Base-by-base conservation (phyloP, 2,797 vertebrate genomes). In the Cyclura pinguis region DNA sequence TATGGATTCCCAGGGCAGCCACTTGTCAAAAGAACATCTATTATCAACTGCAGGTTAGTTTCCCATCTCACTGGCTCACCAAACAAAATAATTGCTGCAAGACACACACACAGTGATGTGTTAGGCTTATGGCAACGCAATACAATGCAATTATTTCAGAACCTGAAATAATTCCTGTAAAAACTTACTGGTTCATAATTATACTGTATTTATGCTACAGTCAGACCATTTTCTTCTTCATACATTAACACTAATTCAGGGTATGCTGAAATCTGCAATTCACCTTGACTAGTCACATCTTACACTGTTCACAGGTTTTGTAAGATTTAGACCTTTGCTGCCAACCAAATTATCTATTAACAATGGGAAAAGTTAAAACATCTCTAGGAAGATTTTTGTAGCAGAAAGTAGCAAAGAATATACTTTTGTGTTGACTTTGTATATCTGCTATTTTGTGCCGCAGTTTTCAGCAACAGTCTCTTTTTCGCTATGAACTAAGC, bases 1-100 rank as follows among this genome's bases (percentile, higher is more conserved):
- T 98, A 97, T 0, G 93, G 91, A 20, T 95, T 95, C 5, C 97
- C 97, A 12, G 98, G 98, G 35, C 96, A 98, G 89, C 98, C 98
- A 57, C 97, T 97, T 29, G 98, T 99, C 95, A 99, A 94, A 86
- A 99, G 94, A 85, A 98, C 97, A 13, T 99, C 98, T 10, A 98
- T 96, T 47, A 99, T 97, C 88, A 99, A 87, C 96, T 99, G 98
- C 24, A 99, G 96, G 94, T 98, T 98, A 29, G 98, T 98, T 93
- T 99, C 98, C 98, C 98, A 99, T 93, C 98, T 97, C 82, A 98
- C 96, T 47, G 98, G 98, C 94, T 99, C 98, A 13, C 98, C 98
- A 72, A 99, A 98, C 78, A 99, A 93, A 93, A 99, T 96, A 91
- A 99, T 97, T 1, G 98, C 98, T 99, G 92, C 0, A 87, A 91